Evolutionary conservation across 2,888 invertebrate genomes (phyloP).

Genomic region (Pseudococcus longispinus): DNA sequence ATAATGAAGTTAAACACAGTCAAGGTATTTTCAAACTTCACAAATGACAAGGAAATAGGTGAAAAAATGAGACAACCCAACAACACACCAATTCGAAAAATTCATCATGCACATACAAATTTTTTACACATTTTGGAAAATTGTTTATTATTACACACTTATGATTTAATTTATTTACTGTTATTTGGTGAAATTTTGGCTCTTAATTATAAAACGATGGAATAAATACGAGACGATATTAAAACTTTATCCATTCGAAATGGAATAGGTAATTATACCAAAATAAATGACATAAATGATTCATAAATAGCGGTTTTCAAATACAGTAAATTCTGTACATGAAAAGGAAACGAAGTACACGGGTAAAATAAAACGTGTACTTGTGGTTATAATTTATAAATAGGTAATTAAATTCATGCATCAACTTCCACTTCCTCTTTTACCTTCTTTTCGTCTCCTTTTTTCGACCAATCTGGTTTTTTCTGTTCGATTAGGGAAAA

Average conservation of each 20-base stretch:
- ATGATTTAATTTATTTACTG: constrained; percentile 1
- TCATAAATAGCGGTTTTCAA: not conserved
- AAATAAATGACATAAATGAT: not conserved
- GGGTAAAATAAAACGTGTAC: not conserved
- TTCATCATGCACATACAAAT: not conserved
- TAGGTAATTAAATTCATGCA: constrained; percentile 58
- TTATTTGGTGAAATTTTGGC: not conserved
- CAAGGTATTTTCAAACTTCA: not conserved
- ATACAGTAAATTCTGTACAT: not conserved
- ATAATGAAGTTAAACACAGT: not conserved
- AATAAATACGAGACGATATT: not conserved
- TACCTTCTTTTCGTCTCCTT: constrained; percentile 76
- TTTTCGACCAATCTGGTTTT: constrained; percentile 95
- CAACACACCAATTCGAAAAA: not conserved
- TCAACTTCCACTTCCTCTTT: constrained; percentile 67
- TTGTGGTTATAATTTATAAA: not conserved
- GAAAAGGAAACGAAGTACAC: not conserved
- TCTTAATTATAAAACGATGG: not conserved
- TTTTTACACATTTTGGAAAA: not conserved
- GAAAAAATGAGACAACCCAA: not conserved
- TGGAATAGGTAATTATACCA: not conserved
- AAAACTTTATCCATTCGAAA: not conserved
- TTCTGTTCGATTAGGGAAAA: constrained; percentile 69
- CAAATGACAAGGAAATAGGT: not conserved
- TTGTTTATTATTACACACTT: not conserved